Evolutionary conservation across 2,113 vertebrate genomes (phyloP), one percentile per base, ranked within the genome.

Genomic region (Oryzias melastigma): DNA sequence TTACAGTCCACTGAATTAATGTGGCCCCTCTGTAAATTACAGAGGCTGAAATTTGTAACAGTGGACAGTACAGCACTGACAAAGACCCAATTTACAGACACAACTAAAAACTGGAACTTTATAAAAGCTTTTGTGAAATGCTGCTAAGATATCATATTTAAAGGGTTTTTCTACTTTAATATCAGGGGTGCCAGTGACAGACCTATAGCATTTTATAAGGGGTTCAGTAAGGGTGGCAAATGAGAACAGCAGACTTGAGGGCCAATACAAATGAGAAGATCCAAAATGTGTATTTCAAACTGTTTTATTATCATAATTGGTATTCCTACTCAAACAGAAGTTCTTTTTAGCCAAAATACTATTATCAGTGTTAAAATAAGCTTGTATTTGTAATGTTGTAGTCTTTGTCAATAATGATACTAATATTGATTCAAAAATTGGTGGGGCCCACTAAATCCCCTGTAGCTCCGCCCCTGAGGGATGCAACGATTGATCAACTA

Each of bases 1-100:
- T 73, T 71, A 80, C 81, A 82, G 81, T 80, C 73, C 48, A 63
- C 57, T 75, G 58, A 82, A 75, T 83, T 81, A 83, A 82, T 78
- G 68, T 74, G 73, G 67, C 46, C 61, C 69, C 78, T 75, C 62
- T 77, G 69, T 83, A 70, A 83, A 78, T 78, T 69, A 64, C 78
- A 68, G 64, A 68, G 73, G 68, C 63, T 63, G 65, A 71, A 72
- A 68, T 19, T 35, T 73, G 64, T 65, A 67, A 77, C 59, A 65
- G 44, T 40, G 63, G 47, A 40, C 64, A 22, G 71, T 65, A 59
- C 60, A 51, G 40, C 53, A 75, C 43, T 60, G 59, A 17, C 22
- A 64, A 71, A 60, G 47, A 45, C 22, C 45, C 49, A 19, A 5
- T 49, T 17, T 7, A 17, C 15, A 16, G 14, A 51, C 15, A 25